phyloP scores from a whole-genome alignment of 2,113 vertebrate genomes.

The Sardina pilchardus region DNA sequence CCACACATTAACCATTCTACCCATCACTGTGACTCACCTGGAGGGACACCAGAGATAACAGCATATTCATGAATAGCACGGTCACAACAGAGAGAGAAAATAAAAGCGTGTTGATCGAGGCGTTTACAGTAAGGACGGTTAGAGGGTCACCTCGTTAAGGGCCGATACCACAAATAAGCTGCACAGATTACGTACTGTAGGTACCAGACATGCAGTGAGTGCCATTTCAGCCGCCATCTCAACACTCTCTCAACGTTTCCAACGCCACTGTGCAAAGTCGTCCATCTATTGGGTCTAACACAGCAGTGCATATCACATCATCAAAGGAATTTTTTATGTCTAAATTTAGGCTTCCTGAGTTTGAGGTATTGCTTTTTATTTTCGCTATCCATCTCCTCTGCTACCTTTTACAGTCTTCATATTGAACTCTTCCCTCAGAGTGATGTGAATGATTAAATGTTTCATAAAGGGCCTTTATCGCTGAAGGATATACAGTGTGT shows the following conservation, averaged over 20 bases:
- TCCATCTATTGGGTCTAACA: neutral
- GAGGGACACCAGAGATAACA: neutral
- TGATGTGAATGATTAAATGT: neutral
- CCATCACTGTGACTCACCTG: neutral
- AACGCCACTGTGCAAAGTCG: conserved; percentile 15
- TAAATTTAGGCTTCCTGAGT: conserved; percentile 70
- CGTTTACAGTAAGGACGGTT: conserved; percentile 22
- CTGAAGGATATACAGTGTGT: neutral
- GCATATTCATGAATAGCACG: neutral
- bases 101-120: neutral
- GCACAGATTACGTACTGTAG: neutral
- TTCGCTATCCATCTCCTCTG: neutral
- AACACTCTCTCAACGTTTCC: neutral
- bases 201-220: conserved; percentile 1
- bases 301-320: neutral
- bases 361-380: conserved; percentile 69
- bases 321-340: conserved; percentile 22
- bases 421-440: neutral
- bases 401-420: conserved; percentile 5
- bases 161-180: neutral
- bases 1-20: neutral
- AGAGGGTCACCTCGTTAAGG: neutral
- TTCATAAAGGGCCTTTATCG: conserved; percentile 13
- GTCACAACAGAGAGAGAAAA: neutral
- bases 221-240: neutral